phyloP scores from a whole-genome alignment of 2,888 invertebrate genomes.

The Tetragonula carbonaria region DNA sequence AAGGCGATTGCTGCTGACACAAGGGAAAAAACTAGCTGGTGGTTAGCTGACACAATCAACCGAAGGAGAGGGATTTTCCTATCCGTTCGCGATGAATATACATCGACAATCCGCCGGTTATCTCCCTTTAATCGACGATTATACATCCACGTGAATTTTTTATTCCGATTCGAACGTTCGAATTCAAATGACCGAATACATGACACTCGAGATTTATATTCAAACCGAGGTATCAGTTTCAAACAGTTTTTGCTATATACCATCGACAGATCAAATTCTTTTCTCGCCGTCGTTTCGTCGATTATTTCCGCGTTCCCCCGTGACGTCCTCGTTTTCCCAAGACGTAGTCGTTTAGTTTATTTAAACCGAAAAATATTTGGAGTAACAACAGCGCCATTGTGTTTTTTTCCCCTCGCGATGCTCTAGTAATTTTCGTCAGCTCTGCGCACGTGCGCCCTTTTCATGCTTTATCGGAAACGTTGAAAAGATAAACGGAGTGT shows the following conservation, averaged over 20 bases:
- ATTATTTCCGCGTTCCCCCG: not conserved
- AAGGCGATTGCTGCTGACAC: conserved; percentile 47
- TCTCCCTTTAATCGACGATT: not conserved
- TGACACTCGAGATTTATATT: too few relatives aligned
- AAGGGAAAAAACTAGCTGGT: conserved; percentile 26
- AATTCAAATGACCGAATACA: too few relatives aligned
- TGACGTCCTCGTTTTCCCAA: not conserved
- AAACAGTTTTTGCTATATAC: too few relatives aligned
- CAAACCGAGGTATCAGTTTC: too few relatives aligned
- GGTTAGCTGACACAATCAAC: conserved; percentile 29
- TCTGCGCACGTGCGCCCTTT: not conserved
- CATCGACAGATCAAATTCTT: not conserved
- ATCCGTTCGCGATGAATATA: not conserved
- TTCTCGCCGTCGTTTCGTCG: too few relatives aligned
- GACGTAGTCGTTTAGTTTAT: not conserved
- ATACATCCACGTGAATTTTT: not conserved
- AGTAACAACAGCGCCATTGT: not conserved
- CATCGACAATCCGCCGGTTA: not conserved
- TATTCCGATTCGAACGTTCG: not conserved
- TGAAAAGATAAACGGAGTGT: conserved; percentile 19
- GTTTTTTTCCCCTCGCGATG: not conserved
- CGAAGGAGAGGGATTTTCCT: conserved; percentile 15
- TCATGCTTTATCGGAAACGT: conserved; percentile 32
- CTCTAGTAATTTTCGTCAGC: conserved; percentile 5
- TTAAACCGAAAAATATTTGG: conserved; percentile 21